Evolutionary conservation across 2,888 invertebrate species (phyloP).

Genomic region (Stenchaetothrips biformis): DNA sequence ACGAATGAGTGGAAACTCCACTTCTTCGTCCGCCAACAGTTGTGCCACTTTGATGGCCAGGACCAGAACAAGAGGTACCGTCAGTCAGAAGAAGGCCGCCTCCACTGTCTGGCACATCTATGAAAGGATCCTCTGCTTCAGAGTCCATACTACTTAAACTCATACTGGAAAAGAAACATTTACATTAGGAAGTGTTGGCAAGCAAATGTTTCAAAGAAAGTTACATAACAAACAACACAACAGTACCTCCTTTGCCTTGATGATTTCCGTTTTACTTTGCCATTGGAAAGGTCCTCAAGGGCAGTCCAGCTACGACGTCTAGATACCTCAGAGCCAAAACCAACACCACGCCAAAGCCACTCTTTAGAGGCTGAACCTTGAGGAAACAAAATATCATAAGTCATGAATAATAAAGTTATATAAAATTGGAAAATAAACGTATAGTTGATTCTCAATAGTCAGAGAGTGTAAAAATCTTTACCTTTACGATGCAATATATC

Average conservation of each 20-base stretch:
- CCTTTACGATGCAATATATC: constrained; percentile 2
- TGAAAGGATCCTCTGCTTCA: constrained; percentile 66
- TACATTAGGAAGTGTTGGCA: constrained; percentile 31
- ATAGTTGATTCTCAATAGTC: not conserved
- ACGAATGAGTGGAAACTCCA: constrained; percentile 66
- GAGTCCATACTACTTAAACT: constrained; percentile 79
- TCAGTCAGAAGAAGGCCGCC: constrained; percentile 44
- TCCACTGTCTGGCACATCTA: constrained; percentile 47
- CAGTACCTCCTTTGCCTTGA: constrained; percentile 52
- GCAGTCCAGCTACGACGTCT: constrained; percentile 83
- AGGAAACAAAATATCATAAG: too few species aligned
- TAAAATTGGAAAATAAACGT: not conserved
- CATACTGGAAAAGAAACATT: constrained; percentile 50
- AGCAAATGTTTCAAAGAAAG: constrained; percentile 25
- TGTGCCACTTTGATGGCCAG: constrained; percentile 45
- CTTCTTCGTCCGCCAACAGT: constrained; percentile 46
- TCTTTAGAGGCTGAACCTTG: constrained; percentile 21
- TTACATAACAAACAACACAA: constrained; percentile 27
- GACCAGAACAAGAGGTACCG: constrained; percentile 49
- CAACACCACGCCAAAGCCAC: constrained; percentile 47
- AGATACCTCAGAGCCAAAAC: constrained; percentile 53
- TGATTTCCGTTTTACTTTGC: constrained; percentile 51
- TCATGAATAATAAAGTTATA: not conserved
- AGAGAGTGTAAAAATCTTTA: not conserved
- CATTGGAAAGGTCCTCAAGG: constrained; percentile 63